These are phyloP conservation scores for Hypena proboscidalis DNA, from an alignment of 2,888 invertebrate species.

Conservation along the genomic window DNA sequence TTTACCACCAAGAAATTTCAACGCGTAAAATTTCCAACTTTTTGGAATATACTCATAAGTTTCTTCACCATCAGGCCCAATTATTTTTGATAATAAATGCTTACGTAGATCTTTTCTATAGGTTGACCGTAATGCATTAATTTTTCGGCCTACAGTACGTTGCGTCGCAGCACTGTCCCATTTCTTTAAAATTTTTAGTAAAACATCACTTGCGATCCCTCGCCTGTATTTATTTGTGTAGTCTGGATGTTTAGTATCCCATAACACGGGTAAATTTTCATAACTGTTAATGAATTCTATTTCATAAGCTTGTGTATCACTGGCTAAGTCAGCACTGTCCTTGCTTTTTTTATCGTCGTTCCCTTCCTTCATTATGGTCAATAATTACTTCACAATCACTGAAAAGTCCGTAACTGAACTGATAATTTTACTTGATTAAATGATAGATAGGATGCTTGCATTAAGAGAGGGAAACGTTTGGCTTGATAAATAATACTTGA, in stretches of 20 bases:
- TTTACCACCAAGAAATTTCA: constrained; percentile 41
- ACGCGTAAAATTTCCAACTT: constrained; percentile 50
- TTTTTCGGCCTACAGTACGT: constrained; percentile 48
- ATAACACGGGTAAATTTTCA: constrained; percentile 43
- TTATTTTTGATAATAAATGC: constrained; percentile 42
- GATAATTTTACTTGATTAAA: constrained; percentile 3
- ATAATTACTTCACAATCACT: not conserved
- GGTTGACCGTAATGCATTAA: constrained; percentile 51
- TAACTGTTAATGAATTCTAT: constrained; percentile 47
- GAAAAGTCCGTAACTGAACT: not conserved
- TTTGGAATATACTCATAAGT: constrained; percentile 42
- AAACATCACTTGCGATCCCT: constrained; percentile 38
- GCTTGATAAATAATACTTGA: too few relatives aligned
- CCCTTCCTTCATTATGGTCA: constrained; percentile 22
- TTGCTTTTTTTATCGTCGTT: not conserved
- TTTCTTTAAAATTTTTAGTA: constrained; percentile 42
- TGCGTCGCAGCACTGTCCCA: constrained; percentile 42
- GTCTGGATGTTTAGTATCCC: constrained; percentile 48
- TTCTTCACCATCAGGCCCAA: constrained; percentile 44
- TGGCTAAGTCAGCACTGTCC: not conserved
- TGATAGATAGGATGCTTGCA: not conserved
- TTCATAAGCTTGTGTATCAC: constrained; percentile 35
- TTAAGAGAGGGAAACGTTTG: too few relatives aligned
- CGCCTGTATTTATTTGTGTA: constrained; percentile 51
- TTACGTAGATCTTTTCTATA: constrained; percentile 49